Base-by-base conservation (phyloP, 2,888 invertebrate species). In the Ctenicera cuprea region DNA sequence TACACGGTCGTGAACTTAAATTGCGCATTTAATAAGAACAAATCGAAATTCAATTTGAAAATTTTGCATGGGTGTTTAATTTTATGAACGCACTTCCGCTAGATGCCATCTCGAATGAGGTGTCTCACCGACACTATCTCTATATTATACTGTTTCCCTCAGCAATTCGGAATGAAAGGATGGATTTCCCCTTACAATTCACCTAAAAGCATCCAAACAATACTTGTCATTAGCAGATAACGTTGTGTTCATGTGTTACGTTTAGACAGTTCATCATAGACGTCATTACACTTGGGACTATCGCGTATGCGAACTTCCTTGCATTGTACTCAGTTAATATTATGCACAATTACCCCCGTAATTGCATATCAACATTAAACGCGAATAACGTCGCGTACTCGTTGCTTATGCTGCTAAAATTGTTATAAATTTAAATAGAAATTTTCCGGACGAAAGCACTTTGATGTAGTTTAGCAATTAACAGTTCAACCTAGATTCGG, bases 201-300 rank as follows among this genome's bases (percentile, higher is more conserved):
- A 54, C 65, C 65, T 54, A 66, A 66, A 66, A 66, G 65, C 65
- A 54, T 41, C 22, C n/a, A 22, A 52, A 66, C 65, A 66, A 66
- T 66, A 18, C 65, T 66, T 54, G 65, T 66, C 65, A 66, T 66
- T 66, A 66, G 65, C 65, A 66, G 65, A 66, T 66, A 66, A 66
- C 52, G 50, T 38, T 66, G 54, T 66, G 65, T 66, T 66, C 52
- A 54, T 66, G 65, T 66, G 65, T 66, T 66, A 66, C 52, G 65
- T 66, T 66, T 52, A 66, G 54, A 66, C 52, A 52, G 65, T 66
- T 66, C 52, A 66, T 66, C 65, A 66, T 66, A 66, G 65, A 66
- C 37, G 65, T 54, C 52, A 54, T 66, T 66, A 52, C 65, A 38
- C 52, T 66, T 54, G 52, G 38, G 65, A 66, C 20, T 66, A 66